phyloP scores from a whole-genome alignment of 2,113 vertebrate genomes.

The Aspiorhynchus laticeps region DNA sequence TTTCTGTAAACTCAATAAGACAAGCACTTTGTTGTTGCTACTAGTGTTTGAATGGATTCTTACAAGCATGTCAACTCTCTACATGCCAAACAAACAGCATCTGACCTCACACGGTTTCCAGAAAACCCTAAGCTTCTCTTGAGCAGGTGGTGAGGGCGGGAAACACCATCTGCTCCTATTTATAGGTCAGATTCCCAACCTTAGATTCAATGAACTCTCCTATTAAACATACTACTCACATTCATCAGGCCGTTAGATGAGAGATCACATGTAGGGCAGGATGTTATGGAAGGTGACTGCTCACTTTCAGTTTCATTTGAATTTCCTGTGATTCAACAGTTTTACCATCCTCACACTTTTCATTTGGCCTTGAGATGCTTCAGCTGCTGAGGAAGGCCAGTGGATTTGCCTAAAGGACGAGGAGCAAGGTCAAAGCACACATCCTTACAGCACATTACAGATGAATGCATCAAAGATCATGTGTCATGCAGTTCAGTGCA shows the following conservation, averaged over 20 bases:
- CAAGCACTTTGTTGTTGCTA: not conserved
- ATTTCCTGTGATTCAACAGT: not conserved
- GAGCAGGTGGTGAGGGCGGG: slow-evolving; percentile 41
- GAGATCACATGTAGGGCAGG: not conserved
- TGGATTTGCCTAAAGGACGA: not conserved
- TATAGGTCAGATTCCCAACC: slow-evolving; percentile 11
- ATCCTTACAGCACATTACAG: slow-evolving; percentile 4
- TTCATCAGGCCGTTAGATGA: not conserved
- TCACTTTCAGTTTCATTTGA: not conserved
- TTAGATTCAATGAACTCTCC: not conserved
- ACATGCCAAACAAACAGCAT: slow-evolving; percentile 11
- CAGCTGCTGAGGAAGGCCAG: not conserved
- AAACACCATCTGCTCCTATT: slow-evolving; percentile 43
- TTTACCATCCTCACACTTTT: not conserved
- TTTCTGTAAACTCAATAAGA: not conserved
- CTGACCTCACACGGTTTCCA: slow-evolving; percentile 21
- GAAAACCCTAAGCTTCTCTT: slow-evolving; percentile 7
- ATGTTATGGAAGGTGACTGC: not conserved
- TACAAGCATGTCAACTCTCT: slow-evolving; percentile 3
- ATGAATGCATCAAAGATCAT: slow-evolving; percentile 14
- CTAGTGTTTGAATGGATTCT: not conserved
- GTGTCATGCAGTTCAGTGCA: not conserved
- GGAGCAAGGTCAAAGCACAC: slow-evolving; percentile 13
- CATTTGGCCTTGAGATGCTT: not conserved
- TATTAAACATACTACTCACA: not conserved